Base-by-base conservation (phyloP, 1,140 invertebrate species). In the Phortica variegata region DNA sequence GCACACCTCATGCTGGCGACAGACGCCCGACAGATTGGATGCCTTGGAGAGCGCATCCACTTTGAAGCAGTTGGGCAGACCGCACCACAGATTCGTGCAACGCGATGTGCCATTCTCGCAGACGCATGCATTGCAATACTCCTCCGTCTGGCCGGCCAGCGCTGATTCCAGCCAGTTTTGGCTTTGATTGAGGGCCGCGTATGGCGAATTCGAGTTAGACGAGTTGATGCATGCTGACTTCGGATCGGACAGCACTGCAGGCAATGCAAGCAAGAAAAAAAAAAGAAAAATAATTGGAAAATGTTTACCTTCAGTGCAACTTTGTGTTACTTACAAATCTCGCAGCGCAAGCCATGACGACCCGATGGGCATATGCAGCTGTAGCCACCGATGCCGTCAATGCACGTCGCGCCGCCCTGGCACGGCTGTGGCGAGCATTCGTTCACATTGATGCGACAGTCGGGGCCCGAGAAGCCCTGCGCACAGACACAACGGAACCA, bases 11-110 rank as follows among this genome's bases (percentile, higher is more conserved):
- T 76, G 65, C 26, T 62, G 65, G n/a, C 60, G 60, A 46, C 71
- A 74, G 10, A 60, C 56, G 1, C 58, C 69, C 5, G 68, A 84
- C 79, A 43, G 81, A 74, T 56, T 80, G 75, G 70, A 84, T 80
- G 46, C 65, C 49, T 78, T 73, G 3, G 62, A 61, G 10, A 61
- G 44, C 2, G 80, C 77, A 52, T 76, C 79, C 23, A 76, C 65
- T 31, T 81, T 84, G 23, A 89, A 78, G 65, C 89, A 92, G 68
- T 91, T 90, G n/a, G 84, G 82, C 17, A 88, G 79, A 4, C 89
- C 89, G 63, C 89, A 91, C 89, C 89, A 91, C 15, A 94, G 85
- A 63, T 88, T 85, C 39, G 89, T 92, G 77, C 91, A 95, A 15
- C 83, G 81, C 12, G 87, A 85, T 37, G 84, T 82, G 8, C 87